A percentile compares a stretch with the other conserved stretches of the same genome.
Conservation (phyloP, 2,888 invertebrate genomes). For the Conistra vaccinii region DNA sequence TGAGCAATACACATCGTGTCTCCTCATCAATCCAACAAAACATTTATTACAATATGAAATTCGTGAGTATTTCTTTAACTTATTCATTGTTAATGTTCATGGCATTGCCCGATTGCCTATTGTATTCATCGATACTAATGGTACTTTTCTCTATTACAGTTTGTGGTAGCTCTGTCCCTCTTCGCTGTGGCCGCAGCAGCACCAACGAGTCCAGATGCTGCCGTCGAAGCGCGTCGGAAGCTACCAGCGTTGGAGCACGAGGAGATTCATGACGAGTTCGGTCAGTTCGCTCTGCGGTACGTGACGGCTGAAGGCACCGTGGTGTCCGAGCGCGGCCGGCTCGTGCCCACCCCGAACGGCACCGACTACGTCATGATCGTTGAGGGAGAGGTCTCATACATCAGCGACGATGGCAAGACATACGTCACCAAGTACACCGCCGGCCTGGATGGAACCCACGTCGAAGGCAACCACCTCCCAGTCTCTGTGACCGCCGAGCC, state of each 20-base stretch:
- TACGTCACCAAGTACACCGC: conserved; percentile 80
- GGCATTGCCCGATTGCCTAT: too few relatives aligned
- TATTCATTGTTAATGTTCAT: not conserved
- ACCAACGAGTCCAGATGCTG: conserved; percentile 59
- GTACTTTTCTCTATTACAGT: conserved; percentile 61
- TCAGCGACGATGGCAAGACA: conserved; percentile 78
- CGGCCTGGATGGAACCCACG: conserved; percentile 75
- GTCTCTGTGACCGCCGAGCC: conserved; percentile 62
- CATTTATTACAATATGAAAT: conserved; percentile 70
- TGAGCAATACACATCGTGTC: conserved; percentile 14
- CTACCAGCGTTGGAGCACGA: conserved; percentile 75
- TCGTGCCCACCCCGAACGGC: conserved; percentile 57
- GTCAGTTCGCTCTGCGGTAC: conserved; percentile 79
- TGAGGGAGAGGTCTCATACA: conserved; percentile 78
- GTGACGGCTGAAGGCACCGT: conserved; percentile 79
- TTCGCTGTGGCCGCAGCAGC: conserved; percentile 69
- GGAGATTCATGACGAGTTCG: conserved; percentile 76
- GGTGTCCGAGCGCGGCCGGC: conserved; percentile 74
- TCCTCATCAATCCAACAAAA: not conserved
- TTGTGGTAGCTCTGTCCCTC: conserved; percentile 68
- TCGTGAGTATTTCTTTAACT: conserved; percentile 49
- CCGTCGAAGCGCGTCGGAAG: conserved; percentile 61
- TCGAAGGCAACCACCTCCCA: conserved; percentile 75
- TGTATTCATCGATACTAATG: not conserved
- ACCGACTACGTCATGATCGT: conserved; percentile 73